These are phyloP conservation scores for Peromyscus californicus DNA, from an alignment of 2,113 vertebrate genomes.

Conservation along the genomic window DNA sequence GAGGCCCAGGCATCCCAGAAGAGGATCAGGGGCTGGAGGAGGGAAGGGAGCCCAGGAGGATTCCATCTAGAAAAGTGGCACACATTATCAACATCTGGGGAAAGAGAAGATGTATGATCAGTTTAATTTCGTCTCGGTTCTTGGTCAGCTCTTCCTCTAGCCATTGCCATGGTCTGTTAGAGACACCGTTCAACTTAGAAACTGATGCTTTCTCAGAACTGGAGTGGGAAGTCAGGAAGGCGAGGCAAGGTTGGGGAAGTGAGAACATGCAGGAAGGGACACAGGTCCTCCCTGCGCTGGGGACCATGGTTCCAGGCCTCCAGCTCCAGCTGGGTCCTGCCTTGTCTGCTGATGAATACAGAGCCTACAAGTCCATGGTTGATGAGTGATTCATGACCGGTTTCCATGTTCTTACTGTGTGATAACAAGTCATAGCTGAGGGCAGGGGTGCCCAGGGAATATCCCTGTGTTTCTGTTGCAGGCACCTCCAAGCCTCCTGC, in stretches of 20 bases:
- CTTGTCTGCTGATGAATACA: not conserved
- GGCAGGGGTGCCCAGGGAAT: not conserved
- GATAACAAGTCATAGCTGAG: not conserved
- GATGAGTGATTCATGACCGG: not conserved
- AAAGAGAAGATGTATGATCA: not conserved
- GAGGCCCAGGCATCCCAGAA: too few species aligned
- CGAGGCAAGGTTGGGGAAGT: slow-evolving; percentile 64
- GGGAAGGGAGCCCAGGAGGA: not conserved
- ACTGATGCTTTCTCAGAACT: slow-evolving; percentile 64
- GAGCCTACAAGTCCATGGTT: accelerated
- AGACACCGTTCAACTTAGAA: slow-evolving; percentile 59
- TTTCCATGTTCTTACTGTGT: not conserved
- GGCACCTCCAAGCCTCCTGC: not conserved
- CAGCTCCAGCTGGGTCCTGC: not conserved
- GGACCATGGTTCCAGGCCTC: not conserved
- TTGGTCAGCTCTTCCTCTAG: not conserved
- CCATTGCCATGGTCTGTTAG: not conserved
- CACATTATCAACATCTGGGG: accelerated
- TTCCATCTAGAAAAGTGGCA: not conserved
- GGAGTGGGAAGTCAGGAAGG: slow-evolving; percentile 21
- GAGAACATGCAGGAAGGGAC: not conserved
- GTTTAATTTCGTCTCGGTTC: not conserved
- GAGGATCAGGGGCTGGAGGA: not conserved
- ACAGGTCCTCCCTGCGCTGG: not conserved
- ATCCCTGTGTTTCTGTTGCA: not conserved